These are phyloP conservation scores for Chauna torquata DNA, from an alignment of 2,113 vertebrate species.

Conservation along the genomic window DNA sequence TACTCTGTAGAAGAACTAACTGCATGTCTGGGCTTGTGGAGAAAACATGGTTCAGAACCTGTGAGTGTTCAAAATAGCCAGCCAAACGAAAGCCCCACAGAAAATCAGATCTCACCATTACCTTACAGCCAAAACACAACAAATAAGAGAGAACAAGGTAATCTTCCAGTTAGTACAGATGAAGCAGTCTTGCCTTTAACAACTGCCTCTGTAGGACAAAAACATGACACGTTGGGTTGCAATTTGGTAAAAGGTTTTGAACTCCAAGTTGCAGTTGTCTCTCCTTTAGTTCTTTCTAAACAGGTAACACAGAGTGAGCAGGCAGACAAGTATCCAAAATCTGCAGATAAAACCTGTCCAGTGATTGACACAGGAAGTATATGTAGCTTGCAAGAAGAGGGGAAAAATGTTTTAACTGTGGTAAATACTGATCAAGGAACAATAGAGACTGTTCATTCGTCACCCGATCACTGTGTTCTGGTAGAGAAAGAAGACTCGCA, in stretches of 20 bases:
- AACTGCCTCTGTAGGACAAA: slow-evolving; percentile 37
- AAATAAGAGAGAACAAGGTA: neutral
- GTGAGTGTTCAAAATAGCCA: neutral
- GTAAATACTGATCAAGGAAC: neutral
- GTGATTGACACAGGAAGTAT: slow-evolving; percentile 35
- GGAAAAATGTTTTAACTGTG: neutral
- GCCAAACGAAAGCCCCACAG: neutral
- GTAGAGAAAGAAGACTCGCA: neutral
- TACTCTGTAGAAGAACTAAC: slow-evolving; percentile 72
- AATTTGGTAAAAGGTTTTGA: slow-evolving; percentile 69
- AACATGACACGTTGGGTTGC: slow-evolving; percentile 36
- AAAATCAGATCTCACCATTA: neutral
- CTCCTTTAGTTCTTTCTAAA: slow-evolving; percentile 76
- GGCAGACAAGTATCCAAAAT: neutral
- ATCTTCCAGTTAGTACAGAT: neutral
- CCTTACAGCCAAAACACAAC: neutral
- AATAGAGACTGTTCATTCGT: neutral
- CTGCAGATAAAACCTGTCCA: slow-evolving; percentile 12
- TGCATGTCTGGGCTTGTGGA: slow-evolving; percentile 76
- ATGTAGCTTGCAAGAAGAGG: slow-evolving; percentile 40
- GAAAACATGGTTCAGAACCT: slow-evolving; percentile 9
- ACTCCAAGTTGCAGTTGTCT: slow-evolving; percentile 79
- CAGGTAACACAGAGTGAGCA: slow-evolving; percentile 36
- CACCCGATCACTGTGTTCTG: neutral
- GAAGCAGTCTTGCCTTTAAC: neutral